A percentile compares a stretch with the other conserved stretches of the same genome.
Conservation (phyloP, 2,888 invertebrate genomes). For the Drosophila paranaensis region DNA sequence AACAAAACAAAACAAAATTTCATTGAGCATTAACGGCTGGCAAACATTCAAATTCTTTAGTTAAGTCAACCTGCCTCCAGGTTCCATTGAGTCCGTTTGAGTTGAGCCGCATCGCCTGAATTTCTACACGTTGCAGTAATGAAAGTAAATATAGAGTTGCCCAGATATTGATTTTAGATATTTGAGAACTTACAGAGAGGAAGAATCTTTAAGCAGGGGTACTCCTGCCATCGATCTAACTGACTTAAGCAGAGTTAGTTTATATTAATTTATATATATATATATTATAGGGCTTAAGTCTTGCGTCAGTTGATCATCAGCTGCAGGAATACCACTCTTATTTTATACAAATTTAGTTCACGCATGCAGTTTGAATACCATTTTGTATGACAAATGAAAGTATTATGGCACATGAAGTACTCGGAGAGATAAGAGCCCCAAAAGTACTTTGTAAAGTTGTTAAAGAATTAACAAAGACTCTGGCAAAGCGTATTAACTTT, state of each 20-base stretch:
- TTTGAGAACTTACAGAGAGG: slow-evolving; percentile 30
- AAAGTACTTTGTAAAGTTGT: background rate
- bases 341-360: background rate
- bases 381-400: background rate
- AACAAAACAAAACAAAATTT: slow-evolving; percentile 17
- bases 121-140: slow-evolving; percentile 76
- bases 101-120: slow-evolving; percentile 84
- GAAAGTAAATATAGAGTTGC: slow-evolving; percentile 64
- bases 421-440: background rate
- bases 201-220: background rate
- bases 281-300: background rate
- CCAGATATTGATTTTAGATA: slow-evolving; percentile 42
- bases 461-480: background rate
- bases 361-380: slow-evolving; percentile 16
- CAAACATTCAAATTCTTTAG: slow-evolving; percentile 54
- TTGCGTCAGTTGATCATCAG: background rate
- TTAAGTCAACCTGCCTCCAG: slow-evolving; percentile 84
- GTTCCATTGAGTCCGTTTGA: slow-evolving; percentile 78
- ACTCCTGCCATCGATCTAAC: background rate
- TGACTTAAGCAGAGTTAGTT: background rate
- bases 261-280: background rate
- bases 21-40: slow-evolving; percentile 56
- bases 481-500: background rate
- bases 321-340: slow-evolving; percentile 5
- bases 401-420: background rate